These are phyloP conservation scores for Isurus oxyrinchus DNA, from an alignment of 2,113 vertebrate genomes.

Conservation along the genomic window DNA sequence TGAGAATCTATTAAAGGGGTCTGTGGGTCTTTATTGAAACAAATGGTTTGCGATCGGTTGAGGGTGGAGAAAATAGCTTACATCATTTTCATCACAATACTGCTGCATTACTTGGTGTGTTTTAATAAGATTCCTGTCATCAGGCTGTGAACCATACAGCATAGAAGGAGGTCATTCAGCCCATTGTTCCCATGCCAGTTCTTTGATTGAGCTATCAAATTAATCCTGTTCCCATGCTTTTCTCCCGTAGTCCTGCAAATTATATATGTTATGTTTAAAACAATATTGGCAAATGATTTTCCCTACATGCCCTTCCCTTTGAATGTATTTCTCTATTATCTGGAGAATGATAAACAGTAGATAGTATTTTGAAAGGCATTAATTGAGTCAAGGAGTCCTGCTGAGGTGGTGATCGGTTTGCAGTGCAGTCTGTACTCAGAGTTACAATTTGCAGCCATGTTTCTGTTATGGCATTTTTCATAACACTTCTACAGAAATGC, in stretches of 20 bases:
- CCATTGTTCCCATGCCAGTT: neutral
- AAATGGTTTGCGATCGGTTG: neutral
- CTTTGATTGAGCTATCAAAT: neutral
- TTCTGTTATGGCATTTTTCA: neutral
- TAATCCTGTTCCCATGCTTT: neutral
- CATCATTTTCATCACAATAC: neutral
- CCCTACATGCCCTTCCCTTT: neutral
- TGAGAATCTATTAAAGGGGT: neutral
- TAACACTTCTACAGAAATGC: neutral
- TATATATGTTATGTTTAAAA: neutral
- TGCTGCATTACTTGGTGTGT: neutral
- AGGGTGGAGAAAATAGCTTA: neutral
- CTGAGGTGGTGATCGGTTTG: neutral
- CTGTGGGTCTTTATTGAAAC: neutral
- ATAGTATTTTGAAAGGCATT: neutral
- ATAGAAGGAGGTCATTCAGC: neutral
- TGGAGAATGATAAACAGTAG: neutral
- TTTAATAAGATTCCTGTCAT: neutral
- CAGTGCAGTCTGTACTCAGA: neutral
- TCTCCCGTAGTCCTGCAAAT: too few relatives aligned
- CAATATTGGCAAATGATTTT: neutral
- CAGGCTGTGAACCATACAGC: neutral
- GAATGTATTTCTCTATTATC: neutral
- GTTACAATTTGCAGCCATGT: neutral
- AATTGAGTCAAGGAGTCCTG: neutral